Evolutionary conservation across 2,888 invertebrate species (phyloP), one percentile per base, ranked within the genome.

Genomic region (Platynereis dumerilii): DNA sequence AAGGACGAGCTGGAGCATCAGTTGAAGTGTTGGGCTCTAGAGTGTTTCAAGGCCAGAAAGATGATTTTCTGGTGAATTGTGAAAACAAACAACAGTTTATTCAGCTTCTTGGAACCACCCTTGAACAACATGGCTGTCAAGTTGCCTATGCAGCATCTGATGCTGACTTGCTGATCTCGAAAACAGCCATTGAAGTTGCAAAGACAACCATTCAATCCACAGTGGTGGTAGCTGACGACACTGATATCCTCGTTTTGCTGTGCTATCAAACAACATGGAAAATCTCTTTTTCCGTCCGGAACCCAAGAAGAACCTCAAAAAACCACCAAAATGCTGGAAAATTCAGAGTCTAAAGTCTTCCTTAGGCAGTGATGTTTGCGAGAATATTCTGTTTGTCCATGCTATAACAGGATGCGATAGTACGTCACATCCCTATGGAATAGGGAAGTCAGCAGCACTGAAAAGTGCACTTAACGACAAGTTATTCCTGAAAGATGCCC

Each of bases 21-120:
- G 63, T 74, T 1, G n/a, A 29, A 2, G 73, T 76, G 44, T 59
- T 56, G 17, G 65, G 28, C 15, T 39, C 59, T 29, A 74, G 69
- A 26, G 24, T 64, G 10, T 66, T 71, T 26, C 63, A 52, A 26
- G 29, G 54, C 10, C 74, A 71, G 54, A 76, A 74, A 54, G 72
- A 74, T 1, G 5, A 55, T 2, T 73, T 76, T 60, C 60, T 75
- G 0, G 34, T 65, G 20, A 75, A 76, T 57, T 20, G 10, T 3
- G 61, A 64, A 34, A 76, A 76, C 68, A 76, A 75, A 54, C 69
- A 74, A 24, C 44, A 48, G 2, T 74, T 76, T 52, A 70, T 75
- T 2, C 42, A 67, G n/a, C 17, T 72, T 17, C 57, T 75, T 15
- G 2, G 56, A 17, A 44, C 44, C n/a, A 15, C 55, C 7, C 59